Conservation (phyloP, 2,113 vertebrate genomes). For the Salvelinus fontinalis region DNA sequence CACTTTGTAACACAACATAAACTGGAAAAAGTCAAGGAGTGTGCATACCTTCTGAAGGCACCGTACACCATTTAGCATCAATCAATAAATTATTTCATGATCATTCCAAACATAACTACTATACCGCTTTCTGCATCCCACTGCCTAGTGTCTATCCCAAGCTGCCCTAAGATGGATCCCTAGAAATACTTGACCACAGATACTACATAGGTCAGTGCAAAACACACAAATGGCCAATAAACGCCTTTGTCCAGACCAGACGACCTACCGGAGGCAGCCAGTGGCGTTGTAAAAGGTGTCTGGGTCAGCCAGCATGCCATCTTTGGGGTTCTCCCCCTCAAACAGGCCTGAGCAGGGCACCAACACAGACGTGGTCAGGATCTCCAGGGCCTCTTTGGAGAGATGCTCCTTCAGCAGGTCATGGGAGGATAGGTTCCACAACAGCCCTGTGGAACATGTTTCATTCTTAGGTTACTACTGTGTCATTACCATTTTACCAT, state of each 20-base stretch:
- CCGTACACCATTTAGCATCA: too few relatives aligned
- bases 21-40: too few relatives aligned
- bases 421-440: constrained; percentile 98
- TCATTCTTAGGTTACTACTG: too few relatives aligned
- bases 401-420: constrained; percentile 86
- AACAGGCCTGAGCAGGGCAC: constrained; percentile 90
- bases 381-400: constrained; percentile 69
- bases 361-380: constrained; percentile 79
- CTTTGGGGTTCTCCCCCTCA: constrained; percentile 89
- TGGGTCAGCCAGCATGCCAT: constrained; percentile 78
- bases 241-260: constrained; percentile 1
- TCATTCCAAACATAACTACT: too few relatives aligned
- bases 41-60: too few relatives aligned
- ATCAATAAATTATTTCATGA: too few relatives aligned
- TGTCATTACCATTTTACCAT: too few relatives aligned
- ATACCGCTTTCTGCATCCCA: too few relatives aligned
- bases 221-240: background rate
- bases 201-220: background rate
- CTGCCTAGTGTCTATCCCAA: too few relatives aligned
- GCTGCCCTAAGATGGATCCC: too few relatives aligned
- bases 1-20: too few relatives aligned
- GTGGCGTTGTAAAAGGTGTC: constrained; percentile 90
- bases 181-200: too few relatives aligned
- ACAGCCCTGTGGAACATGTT: constrained; percentile 74
- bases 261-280: constrained; percentile 84